Conservation (phyloP, 2,113 vertebrate species). For the Protobothrops flavoviridis region DNA sequence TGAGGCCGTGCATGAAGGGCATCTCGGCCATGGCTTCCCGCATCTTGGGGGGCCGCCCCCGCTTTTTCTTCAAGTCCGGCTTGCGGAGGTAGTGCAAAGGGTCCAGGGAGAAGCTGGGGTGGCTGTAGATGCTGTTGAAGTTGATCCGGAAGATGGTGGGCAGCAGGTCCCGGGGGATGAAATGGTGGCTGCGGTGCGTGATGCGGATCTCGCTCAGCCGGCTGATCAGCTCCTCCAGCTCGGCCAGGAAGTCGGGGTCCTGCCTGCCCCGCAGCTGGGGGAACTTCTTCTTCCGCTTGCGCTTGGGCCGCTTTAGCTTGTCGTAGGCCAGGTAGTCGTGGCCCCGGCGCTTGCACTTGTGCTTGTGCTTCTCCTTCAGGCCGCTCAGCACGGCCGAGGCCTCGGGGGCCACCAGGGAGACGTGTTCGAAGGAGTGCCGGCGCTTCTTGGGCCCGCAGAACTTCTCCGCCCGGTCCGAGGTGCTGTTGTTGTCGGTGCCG, state of each 20-base stretch:
- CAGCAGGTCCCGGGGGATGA: constrained; percentile 82
- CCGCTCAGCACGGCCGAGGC: constrained; percentile 67
- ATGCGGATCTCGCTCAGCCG: constrained; percentile 88
- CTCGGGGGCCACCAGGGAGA: constrained; percentile 74
- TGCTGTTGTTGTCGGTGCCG: constrained; percentile 90
- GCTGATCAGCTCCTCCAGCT: constrained; percentile 87
- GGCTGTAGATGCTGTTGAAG: constrained; percentile 86
- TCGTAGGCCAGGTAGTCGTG: constrained; percentile 87
- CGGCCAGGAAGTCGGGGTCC: constrained; percentile 90
- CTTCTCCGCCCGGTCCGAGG: constrained; percentile 86
- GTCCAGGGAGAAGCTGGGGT: constrained; percentile 81
- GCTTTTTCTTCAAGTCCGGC: constrained; percentile 85
- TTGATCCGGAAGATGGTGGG: constrained; percentile 90
- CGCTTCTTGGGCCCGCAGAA: constrained; percentile 77
- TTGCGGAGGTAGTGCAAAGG: constrained; percentile 90
- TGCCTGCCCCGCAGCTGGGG: constrained; percentile 85
- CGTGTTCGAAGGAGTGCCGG: constrained; percentile 81
- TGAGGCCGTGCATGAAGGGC: constrained; percentile 93
- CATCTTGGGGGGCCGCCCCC: constrained; percentile 88
- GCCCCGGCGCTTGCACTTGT: constrained; percentile 86
- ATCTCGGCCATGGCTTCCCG: constrained; percentile 93
- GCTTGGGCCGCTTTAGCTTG: constrained; percentile 89
- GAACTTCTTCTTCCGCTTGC: constrained; percentile 96
- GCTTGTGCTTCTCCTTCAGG: constrained; percentile 92
- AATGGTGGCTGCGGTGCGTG: constrained; percentile 83